Conservation (phyloP, 2,888 invertebrate genomes). For the Tetheella fluctuosa region DNA sequence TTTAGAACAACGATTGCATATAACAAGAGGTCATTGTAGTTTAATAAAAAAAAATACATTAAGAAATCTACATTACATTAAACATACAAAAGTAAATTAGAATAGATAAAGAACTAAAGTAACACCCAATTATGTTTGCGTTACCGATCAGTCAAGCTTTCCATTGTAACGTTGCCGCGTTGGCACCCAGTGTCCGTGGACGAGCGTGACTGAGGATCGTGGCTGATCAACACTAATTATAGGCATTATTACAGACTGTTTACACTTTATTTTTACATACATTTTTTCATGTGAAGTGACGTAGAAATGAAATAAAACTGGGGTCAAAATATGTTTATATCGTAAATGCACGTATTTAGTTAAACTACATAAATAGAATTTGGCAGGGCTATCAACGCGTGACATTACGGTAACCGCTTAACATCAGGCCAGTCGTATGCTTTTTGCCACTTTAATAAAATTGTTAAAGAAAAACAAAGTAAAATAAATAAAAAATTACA, state of each 20-base stretch:
- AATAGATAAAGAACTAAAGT: neutral
- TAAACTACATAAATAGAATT: too few relatives aligned
- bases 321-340: neutral
- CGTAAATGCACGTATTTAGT: too few relatives aligned
- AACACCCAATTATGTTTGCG: conserved; percentile 1
- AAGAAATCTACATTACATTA: neutral
- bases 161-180: neutral
- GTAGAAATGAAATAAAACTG: too few relatives aligned
- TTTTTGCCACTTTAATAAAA: too few relatives aligned
- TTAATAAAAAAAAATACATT: too few relatives aligned
- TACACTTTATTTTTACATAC: neutral
- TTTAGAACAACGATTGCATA: too few relatives aligned
- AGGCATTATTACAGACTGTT: neutral
- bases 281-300: neutral
- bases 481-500: too few relatives aligned
- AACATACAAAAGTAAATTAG: neutral
- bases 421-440: too few relatives aligned
- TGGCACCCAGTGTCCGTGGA: neutral
- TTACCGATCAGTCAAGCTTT: conserved; percentile 11
- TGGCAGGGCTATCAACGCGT: too few relatives aligned
- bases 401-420: too few relatives aligned
- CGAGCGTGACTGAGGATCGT: neutral
- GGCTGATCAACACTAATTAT: neutral
- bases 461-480: too few relatives aligned
- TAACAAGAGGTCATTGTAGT: too few relatives aligned